A percentile compares a stretch with the other conserved stretches of the same genome.
Evolutionary conservation across 2,797 vertebrate genomes (phyloP).

Genomic region (Toxotes lorentzi): DNA sequence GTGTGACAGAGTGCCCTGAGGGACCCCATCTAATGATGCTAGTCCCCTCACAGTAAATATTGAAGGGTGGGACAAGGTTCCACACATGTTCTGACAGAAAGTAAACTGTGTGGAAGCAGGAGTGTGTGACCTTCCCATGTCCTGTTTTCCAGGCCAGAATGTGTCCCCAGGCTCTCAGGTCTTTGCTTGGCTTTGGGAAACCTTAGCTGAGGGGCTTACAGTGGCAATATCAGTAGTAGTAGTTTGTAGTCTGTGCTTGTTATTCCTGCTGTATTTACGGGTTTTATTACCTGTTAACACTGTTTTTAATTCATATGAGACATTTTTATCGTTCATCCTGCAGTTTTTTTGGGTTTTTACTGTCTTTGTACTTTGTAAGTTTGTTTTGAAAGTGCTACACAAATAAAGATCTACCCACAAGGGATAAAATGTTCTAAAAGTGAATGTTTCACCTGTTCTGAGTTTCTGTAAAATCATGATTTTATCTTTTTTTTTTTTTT

Average conservation of each 20-base stretch:
- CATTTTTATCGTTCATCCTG: slow-evolving; percentile 17
- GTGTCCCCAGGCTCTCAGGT: slow-evolving; percentile 55
- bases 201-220: slow-evolving; percentile 46
- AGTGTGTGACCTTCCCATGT: slow-evolving; percentile 77
- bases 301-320: slow-evolving; percentile 13
- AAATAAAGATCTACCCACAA: not conserved
- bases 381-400: slow-evolving; percentile 5
- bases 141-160: slow-evolving; percentile 65
- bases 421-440: not conserved
- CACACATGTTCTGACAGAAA: slow-evolving; percentile 73
- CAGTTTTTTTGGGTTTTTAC: slow-evolving; percentile 5
- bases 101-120: slow-evolving; percentile 72
- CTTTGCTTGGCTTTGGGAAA: slow-evolving; percentile 58
- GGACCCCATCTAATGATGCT: slow-evolving; percentile 79
- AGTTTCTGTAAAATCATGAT: not conserved
- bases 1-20: slow-evolving; percentile 79
- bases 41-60: slow-evolving; percentile 76
- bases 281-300: slow-evolving; percentile 9
- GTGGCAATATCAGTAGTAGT: slow-evolving; percentile 35
- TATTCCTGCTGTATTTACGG: slow-evolving; percentile 21
- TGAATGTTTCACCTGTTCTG: not conserved
- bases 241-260: slow-evolving; percentile 27
- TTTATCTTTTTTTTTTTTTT: not conserved
- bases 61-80: slow-evolving; percentile 73
- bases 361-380: slow-evolving; percentile 10